Evolutionary conservation across 2,888 invertebrate species (phyloP).

Genomic region (Elmis aenea): DNA sequence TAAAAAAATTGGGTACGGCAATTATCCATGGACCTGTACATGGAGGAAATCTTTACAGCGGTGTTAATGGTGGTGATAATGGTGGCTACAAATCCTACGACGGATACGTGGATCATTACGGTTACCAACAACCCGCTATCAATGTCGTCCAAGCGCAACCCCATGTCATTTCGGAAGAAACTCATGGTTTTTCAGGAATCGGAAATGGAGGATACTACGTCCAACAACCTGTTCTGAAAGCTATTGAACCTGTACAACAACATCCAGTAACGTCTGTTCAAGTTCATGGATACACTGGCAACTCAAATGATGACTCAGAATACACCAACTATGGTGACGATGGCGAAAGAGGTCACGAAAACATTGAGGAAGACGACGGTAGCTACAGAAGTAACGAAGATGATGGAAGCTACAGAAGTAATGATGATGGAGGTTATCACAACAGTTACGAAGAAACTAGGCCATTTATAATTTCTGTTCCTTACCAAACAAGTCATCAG

Average conservation of each 20-base stretch:
- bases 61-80: neutral
- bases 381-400: neutral
- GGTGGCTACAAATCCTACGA: too few relatives aligned
- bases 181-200: neutral
- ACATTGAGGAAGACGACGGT: neutral
- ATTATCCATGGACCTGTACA: conserved; percentile 20
- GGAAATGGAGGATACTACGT: too few relatives aligned
- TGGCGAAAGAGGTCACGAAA: neutral
- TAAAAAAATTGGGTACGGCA: conserved; percentile 36
- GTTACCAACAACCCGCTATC: too few relatives aligned
- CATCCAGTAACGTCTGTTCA: conserved; percentile 2
- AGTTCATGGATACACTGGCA: conserved; percentile 21
- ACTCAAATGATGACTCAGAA: conserved; percentile 24
- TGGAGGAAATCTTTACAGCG: conserved; percentile 26
- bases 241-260: neutral
- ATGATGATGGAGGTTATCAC: too few relatives aligned
- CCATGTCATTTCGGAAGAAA: too few relatives aligned
- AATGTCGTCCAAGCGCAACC: too few relatives aligned
- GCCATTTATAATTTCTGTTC: too few relatives aligned
- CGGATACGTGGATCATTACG: too few relatives aligned
- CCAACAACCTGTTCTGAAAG: neutral
- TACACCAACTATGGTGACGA: conserved; percentile 17
- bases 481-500: too few relatives aligned
- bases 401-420: too few relatives aligned
- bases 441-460: too few relatives aligned